Conservation (phyloP, 2,113 vertebrate genomes). For the Rhea americana region DNA sequence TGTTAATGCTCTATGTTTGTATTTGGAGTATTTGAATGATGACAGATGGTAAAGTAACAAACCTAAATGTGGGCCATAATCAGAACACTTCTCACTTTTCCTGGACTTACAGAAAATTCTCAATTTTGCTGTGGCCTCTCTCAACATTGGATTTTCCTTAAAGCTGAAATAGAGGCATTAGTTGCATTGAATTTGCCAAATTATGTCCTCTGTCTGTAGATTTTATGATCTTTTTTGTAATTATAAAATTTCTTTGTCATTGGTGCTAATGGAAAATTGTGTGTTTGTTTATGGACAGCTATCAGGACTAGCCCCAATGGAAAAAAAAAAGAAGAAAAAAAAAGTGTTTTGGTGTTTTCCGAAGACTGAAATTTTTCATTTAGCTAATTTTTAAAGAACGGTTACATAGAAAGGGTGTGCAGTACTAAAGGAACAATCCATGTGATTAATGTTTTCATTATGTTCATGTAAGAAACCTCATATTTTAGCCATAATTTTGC, state of each 20-base stretch:
- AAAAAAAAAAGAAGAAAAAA: slow-evolving; percentile 55
- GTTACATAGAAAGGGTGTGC: slow-evolving; percentile 77
- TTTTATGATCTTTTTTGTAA: slow-evolving; percentile 75
- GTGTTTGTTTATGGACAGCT: slow-evolving; percentile 75
- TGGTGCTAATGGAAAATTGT: slow-evolving; percentile 81
- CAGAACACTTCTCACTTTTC: slow-evolving; percentile 69
- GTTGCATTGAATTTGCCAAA: slow-evolving; percentile 74
- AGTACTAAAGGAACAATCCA: slow-evolving; percentile 81
- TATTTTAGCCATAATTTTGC: slow-evolving; percentile 91
- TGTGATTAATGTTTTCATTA: slow-evolving; percentile 88
- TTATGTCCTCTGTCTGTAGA: slow-evolving; percentile 74
- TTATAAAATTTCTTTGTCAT: slow-evolving; percentile 77
- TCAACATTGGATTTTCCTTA: slow-evolving; percentile 65
- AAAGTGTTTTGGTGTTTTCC: slow-evolving; percentile 75
- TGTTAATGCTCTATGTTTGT: slow-evolving; percentile 89
- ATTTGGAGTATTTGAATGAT: slow-evolving; percentile 83
- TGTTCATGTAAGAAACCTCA: slow-evolving; percentile 86
- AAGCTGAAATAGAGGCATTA: slow-evolving; percentile 70
- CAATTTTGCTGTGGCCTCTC: slow-evolving; percentile 72
- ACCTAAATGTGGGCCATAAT: slow-evolving; percentile 71
- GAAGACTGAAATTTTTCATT: slow-evolving; percentile 78
- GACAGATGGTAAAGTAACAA: slow-evolving; percentile 76
- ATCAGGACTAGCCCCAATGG: slow-evolving; percentile 75
- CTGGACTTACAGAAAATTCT: slow-evolving; percentile 65
- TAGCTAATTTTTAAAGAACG: slow-evolving; percentile 77